Conservation (phyloP, 2,797 vertebrate genomes). For the Rhynchonycteris naso region DNA sequence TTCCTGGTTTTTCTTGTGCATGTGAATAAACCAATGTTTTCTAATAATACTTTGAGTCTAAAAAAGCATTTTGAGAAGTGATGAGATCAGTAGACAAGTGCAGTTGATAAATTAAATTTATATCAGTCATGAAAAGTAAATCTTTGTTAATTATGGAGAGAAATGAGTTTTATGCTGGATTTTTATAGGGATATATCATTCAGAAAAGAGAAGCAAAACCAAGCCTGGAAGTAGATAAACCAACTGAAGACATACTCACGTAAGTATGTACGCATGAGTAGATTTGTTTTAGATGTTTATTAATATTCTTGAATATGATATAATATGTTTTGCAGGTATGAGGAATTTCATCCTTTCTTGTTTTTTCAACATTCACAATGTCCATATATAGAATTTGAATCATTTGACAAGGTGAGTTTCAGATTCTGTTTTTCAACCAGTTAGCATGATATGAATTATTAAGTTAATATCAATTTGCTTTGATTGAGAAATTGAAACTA, state of each 20-base stretch:
- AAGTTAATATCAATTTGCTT: conserved; percentile 32
- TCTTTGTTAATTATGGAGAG: conserved; percentile 29
- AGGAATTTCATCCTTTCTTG: conserved; percentile 98
- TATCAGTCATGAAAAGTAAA: conserved; percentile 33
- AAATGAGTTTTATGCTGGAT: conserved; percentile 51
- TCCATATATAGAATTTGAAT: conserved; percentile 94
- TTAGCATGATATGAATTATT: conserved; percentile 25
- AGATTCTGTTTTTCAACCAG: conserved; percentile 68
- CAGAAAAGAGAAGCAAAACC: conserved; percentile 97
- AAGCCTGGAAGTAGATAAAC: conserved; percentile 90
- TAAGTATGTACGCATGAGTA: conserved; percentile 83
- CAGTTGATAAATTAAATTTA: background rate
- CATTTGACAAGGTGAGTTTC: conserved; percentile 94
- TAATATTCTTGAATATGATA: conserved; percentile 75
- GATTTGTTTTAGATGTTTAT: conserved; percentile 3
- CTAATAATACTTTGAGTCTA: background rate
- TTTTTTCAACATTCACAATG: conserved; percentile 93
- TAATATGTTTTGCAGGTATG: conserved; percentile 91
- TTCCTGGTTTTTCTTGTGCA: background rate
- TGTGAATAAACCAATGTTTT: background rate
- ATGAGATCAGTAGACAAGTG: background rate
- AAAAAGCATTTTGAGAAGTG: background rate
- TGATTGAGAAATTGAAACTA: conserved; percentile 34
- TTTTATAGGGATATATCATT: conserved; percentile 94
- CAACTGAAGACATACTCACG: conserved; percentile 94